Evolutionary conservation across 2,797 vertebrate species (phyloP).

Genomic region (Knipowitschia caucasica): DNA sequence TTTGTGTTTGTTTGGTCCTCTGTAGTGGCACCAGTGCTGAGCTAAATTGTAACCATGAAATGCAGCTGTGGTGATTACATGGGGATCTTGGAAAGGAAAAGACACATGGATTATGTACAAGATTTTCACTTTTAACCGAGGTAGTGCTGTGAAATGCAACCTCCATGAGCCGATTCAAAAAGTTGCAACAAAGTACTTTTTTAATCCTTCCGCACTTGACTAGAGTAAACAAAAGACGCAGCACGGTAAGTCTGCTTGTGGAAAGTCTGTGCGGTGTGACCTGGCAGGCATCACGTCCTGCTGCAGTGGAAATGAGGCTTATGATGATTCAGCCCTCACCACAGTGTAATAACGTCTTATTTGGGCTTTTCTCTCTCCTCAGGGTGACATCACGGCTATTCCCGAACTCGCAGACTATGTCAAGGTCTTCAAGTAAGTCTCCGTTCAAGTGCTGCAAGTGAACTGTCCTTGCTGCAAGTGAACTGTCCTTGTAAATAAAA

Average conservation of each 20-base stretch:
- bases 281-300: not conserved
- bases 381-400: constrained; percentile 99
- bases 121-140: no score
- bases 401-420: constrained; percentile 97
- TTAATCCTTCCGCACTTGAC: no score
- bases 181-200: no score
- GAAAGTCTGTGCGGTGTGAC: not conserved
- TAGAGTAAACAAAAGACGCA: no score
- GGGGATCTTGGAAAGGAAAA: no score
- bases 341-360: constrained; percentile 8
- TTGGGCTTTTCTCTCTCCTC: constrained; percentile 18
- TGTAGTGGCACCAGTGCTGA: no score
- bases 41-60: no score
- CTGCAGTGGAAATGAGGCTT: constrained; percentile 1
- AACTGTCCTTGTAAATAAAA: not conserved
- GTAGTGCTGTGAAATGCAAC: no score
- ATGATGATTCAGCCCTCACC: not conserved
- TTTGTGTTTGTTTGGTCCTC: no score
- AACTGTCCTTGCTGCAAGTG: not conserved
- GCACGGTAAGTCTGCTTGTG: not conserved
- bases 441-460: not conserved
- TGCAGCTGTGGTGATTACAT: no score
- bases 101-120: no score
- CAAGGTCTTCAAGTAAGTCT: constrained; percentile 99
- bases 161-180: no score